Base-by-base conservation (phyloP, 2,888 invertebrate species). In the Hipparchia sbordonii region DNA sequence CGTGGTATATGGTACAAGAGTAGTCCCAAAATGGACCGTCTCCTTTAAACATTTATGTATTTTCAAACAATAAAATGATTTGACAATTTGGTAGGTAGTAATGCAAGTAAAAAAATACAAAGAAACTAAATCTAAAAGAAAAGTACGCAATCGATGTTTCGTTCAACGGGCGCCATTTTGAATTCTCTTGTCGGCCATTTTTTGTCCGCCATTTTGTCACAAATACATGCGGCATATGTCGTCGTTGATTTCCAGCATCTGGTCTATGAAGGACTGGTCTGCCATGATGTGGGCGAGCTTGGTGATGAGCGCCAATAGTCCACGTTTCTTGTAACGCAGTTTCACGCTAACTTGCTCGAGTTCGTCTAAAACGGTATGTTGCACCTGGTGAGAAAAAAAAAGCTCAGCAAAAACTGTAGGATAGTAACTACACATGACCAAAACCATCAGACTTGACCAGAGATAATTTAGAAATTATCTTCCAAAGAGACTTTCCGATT, bases 201-300 rank as follows among this genome's bases (percentile, higher is more conserved):
- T 85, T 82, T 80, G 45, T n/a, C 59, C 63, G 76, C 76, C 76
- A 77, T 79, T 13, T 59, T 84, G 85, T 90, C 86, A 93, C 87
- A 96, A 95, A 77, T 97, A 96, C 90, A 97, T 95, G 82, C 95
- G 95, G 87, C 96, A 96, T 85, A 98, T 97, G 84, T 96, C 96
- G 77, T 96, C 95, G 90, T 98, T 98, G 84, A 98, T 97, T 80
- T 96, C 95, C 78, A 97, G 92, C 83, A 97, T 93, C 89, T 97
- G 97, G 67, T 95, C 95, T 81, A 97, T 94, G 87, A 97, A 98
- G 74, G 95, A 91, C 79, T 95, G 95, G 88, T 98, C 96, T 67
- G 95, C 90, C 84, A 97, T 94, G 69, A 97, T 95, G 76, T 93
- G 94, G 33, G 96, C 95, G 70, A 97, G 91, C 73, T 95, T 95